Evolutionary conservation across 2,113 vertebrate species (phyloP).

Genomic region (Sisor rabdophorus): DNA sequence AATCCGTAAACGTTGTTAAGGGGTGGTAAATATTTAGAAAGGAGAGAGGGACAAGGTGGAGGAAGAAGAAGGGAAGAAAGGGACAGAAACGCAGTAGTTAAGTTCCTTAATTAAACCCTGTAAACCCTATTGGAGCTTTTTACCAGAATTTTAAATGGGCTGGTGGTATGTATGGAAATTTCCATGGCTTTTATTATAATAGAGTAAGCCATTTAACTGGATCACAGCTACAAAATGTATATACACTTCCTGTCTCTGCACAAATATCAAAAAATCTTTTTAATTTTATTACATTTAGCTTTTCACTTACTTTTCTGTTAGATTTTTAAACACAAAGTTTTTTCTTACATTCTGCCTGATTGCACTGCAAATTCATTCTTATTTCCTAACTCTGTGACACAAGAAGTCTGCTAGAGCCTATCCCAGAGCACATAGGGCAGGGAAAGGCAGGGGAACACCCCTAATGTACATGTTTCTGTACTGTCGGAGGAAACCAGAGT

Average conservation of each 20-base stretch:
- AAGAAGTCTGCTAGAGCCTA: too few species aligned
- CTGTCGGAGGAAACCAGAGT: too few species aligned
- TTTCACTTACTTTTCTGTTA: not conserved
- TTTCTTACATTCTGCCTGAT: not conserved
- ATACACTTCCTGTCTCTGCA: not conserved
- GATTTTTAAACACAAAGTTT: too few species aligned
- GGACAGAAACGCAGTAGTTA: conserved; percentile 7
- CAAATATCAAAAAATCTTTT: not conserved
- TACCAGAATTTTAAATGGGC: not conserved
- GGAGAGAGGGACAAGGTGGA: conserved; percentile 11
- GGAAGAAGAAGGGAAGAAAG: not conserved
- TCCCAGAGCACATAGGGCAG: too few species aligned
- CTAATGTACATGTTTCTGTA: too few species aligned
- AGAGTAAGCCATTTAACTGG: not conserved
- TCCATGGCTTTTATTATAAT: not conserved
- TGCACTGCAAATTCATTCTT: too few species aligned
- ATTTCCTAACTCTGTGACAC: too few species aligned
- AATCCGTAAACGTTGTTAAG: conserved; percentile 52
- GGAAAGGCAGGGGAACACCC: too few species aligned
- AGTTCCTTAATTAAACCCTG: conserved; percentile 19
- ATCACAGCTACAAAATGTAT: not conserved
- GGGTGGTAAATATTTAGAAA: conserved; percentile 52
- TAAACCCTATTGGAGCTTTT: not conserved
- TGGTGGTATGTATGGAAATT: not conserved
- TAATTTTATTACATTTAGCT: not conserved